Evolutionary conservation across 2,797 vertebrate genomes (phyloP), one percentile per base, ranked within the genome.

Genomic region (Telmatherina bonti): DNA sequence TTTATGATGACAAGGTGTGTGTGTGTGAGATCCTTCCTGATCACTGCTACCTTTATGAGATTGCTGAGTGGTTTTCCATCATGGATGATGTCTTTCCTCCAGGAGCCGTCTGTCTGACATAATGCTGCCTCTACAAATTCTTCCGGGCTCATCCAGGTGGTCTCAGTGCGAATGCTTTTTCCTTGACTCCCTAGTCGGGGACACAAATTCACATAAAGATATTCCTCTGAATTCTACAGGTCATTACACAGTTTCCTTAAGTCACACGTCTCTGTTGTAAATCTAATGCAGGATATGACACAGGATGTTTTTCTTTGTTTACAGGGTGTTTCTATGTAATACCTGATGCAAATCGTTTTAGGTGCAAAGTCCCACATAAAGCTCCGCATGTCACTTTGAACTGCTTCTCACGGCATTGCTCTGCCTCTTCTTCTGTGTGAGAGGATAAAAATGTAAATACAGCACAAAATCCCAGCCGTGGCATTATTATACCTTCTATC

Each of bases 111-210:
- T 0, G 33, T 16, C 20, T 64, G 56, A 45, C 22, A 1, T 0
- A 29, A 36, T 0, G 71, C 85, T 64, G 65, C 29, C 9, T 27
- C 62, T 9, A 88, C 7, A 69, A 95, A 94, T 53, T 93, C 88
- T 30, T 12, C 31, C 0, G 92, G 93, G 52, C 52, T 94, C 76
- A 93, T 57, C 94, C 94, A 95, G n/a, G 55, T 38, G 1, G 47
- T 68, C 64, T 90, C 87, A 0, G 92, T 94, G 1, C 93, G 90
- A 53, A 94, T 89, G 61, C 93, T 84, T 62, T 89, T 93, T 43
- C 90, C 89, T 53, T 33, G 6, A 3, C n/a, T 70, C 24, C 92
- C 93, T 93, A 72, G 12, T 20, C 52, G 36, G 9, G 35, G 57
- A 45, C 30, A 31, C 0, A 11, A 8, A 13, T 33, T 22, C 0